These are phyloP conservation scores for Alentia gelatinosa DNA, from an alignment of 2,888 invertebrate genomes.

Conservation along the genomic window DNA sequence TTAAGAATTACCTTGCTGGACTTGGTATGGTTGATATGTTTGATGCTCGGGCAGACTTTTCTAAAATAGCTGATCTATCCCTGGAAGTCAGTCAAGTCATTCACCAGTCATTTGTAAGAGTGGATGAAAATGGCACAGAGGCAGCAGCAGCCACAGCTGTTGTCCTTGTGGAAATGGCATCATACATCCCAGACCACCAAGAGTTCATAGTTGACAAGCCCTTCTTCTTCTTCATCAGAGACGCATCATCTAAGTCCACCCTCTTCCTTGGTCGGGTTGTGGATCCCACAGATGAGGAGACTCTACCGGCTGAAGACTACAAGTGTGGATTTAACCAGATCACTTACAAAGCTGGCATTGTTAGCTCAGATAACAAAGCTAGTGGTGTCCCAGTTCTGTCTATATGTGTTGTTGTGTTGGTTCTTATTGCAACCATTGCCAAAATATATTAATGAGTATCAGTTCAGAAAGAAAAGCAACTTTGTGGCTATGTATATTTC, in stretches of 20 bases:
- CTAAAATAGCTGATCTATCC: not conserved
- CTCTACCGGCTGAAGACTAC: not conserved
- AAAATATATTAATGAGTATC: too few species aligned
- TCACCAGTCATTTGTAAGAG: not conserved
- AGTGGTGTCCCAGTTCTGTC: too few species aligned
- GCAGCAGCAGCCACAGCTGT: conserved; percentile 9
- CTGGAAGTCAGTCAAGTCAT: not conserved
- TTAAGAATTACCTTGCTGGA: not conserved
- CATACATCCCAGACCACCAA: not conserved
- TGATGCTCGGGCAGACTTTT: not conserved
- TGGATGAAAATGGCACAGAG: conserved; percentile 30
- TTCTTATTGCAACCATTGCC: too few species aligned
- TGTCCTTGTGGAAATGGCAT: not conserved
- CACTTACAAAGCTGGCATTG: too few species aligned
- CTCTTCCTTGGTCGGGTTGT: conserved; percentile 60
- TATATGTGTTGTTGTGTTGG: too few species aligned
- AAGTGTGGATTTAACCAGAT: too few species aligned
- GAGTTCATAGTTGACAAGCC: conserved; percentile 72
- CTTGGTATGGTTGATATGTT: not conserved
- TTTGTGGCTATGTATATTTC: too few species aligned
- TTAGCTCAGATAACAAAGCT: too few species aligned
- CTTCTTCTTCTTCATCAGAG: conserved; percentile 74
- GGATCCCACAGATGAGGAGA: not conserved
- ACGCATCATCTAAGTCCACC: conserved; percentile 54
- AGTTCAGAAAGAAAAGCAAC: too few species aligned